Evolutionary conservation across 1,140 invertebrate genomes (phyloP).

Genomic region (Ceratosolen fusciceps): DNA sequence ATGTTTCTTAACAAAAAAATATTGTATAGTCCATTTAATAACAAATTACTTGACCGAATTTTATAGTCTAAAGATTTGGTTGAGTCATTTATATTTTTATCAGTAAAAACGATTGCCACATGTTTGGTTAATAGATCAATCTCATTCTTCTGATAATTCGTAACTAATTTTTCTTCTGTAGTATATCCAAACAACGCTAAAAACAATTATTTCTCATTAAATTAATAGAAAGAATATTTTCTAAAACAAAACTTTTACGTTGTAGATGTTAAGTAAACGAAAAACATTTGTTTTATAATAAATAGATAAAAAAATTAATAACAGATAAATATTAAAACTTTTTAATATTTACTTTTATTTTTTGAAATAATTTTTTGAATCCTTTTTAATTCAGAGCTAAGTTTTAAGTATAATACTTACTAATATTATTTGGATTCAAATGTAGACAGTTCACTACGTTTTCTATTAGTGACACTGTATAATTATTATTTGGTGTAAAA

Average conservation of each 20-base stretch:
- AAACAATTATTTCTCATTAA: too few species aligned
- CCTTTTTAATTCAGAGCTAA: too few species aligned
- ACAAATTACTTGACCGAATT: background rate
- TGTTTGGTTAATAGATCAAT: background rate
- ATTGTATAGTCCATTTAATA: background rate
- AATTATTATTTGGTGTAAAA: slow-evolving; percentile 58
- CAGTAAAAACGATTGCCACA: background rate
- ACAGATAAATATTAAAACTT: too few species aligned
- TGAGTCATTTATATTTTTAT: background rate
- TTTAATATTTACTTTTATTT: too few species aligned
- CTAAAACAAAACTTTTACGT: too few species aligned
- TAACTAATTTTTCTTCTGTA: slow-evolving; percentile 58
- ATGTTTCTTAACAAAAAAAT: slow-evolving; percentile 2
- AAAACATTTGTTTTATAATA: background rate
- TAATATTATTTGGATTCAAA: background rate
- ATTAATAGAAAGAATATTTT: background rate
- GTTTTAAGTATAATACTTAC: slow-evolving; percentile 1
- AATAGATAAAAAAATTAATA: background rate
- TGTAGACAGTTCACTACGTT: slow-evolving; percentile 53
- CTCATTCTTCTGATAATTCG: slow-evolving; percentile 9
- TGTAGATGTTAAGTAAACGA: background rate
- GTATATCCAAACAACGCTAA: background rate
- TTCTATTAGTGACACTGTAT: slow-evolving; percentile 53
- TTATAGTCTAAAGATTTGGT: slow-evolving; percentile 30
- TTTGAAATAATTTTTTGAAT: too few species aligned